A percentile compares a stretch with the other conserved stretches of the same genome.
Evolutionary conservation across 2,797 vertebrate species (phyloP).

Genomic region (Hylomyscus alleni): DNA sequence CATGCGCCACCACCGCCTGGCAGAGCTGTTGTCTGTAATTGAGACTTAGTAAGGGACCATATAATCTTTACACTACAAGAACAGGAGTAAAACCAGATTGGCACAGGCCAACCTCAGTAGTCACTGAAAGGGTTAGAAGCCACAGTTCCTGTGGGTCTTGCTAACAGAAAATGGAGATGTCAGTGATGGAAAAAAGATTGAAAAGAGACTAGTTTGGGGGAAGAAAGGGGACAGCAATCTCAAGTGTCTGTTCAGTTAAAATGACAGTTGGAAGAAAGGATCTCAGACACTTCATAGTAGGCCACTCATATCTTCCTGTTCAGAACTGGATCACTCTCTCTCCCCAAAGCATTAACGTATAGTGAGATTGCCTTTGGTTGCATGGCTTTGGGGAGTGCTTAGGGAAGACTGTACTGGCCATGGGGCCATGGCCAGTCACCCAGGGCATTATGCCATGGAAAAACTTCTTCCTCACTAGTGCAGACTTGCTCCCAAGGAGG

Average conservation of each 20-base stretch:
- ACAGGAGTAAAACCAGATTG: constrained; percentile 11
- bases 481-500: neutral
- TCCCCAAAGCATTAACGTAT: neutral
- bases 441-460: neutral
- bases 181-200: constrained; percentile 10
- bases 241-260: neutral
- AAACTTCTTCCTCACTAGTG: neutral
- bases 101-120: neutral
- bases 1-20: too few species aligned
- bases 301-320: neutral
- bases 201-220: neutral
- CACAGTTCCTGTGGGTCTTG: constrained; percentile 22
- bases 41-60: neutral
- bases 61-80: neutral
- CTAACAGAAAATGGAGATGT: neutral
- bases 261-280: neutral
- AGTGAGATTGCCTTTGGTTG: neutral
- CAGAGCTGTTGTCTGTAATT: neutral
- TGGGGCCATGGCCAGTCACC: neutral
- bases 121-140: neutral
- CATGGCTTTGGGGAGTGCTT: constrained; percentile 13
- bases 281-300: neutral
- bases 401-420: neutral
- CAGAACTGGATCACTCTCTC: neutral
- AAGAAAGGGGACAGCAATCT: neutral